Conservation (phyloP, 2,797 vertebrate genomes). For the Ispidina lecontei region DNA sequence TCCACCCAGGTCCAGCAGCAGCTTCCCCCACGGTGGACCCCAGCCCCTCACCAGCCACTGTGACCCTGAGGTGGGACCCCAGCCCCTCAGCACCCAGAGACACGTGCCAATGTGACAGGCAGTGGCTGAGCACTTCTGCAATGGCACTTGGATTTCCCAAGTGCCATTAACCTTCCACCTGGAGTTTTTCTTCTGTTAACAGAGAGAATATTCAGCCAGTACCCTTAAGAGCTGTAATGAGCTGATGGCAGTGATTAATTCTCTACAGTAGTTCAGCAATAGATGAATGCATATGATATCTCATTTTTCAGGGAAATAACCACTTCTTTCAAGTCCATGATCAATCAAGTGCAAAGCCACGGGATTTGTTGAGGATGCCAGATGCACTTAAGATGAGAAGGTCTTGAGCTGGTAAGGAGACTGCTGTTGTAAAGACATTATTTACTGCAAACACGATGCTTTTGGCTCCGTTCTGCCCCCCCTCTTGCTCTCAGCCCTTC, state of each 20-base stretch:
- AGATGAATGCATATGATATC: slow-evolving; percentile 44
- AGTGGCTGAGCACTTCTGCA: slow-evolving; percentile 21
- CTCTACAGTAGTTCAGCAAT: slow-evolving; percentile 49
- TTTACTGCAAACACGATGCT: not conserved
- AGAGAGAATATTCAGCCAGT: slow-evolving; percentile 51
- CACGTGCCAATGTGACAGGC: slow-evolving; percentile 45
- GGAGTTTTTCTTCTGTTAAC: slow-evolving; percentile 64
- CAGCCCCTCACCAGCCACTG: too few species aligned
- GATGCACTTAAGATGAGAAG: slow-evolving; percentile 5
- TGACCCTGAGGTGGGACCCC: rapidly evolving
- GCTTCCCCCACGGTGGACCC: not conserved
- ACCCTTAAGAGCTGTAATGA: slow-evolving; percentile 67
- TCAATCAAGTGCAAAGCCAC: slow-evolving; percentile 45
- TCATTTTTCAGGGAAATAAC: slow-evolving; percentile 66
- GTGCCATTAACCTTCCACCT: slow-evolving; percentile 71
- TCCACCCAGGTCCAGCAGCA: not conserved
- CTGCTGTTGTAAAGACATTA: not conserved
- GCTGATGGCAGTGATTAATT: slow-evolving; percentile 74
- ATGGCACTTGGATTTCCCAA: slow-evolving; percentile 58
- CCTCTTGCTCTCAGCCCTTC: not conserved
- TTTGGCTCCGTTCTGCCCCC: not conserved
- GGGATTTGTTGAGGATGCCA: slow-evolving; percentile 29
- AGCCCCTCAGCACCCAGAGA: not conserved
- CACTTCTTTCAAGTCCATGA: slow-evolving; percentile 45
- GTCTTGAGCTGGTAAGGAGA: not conserved